Evolutionary conservation across 2,888 invertebrate species (phyloP), one percentile per base, ranked within the genome.

Genomic region (Sabellastarte sp.): DNA sequence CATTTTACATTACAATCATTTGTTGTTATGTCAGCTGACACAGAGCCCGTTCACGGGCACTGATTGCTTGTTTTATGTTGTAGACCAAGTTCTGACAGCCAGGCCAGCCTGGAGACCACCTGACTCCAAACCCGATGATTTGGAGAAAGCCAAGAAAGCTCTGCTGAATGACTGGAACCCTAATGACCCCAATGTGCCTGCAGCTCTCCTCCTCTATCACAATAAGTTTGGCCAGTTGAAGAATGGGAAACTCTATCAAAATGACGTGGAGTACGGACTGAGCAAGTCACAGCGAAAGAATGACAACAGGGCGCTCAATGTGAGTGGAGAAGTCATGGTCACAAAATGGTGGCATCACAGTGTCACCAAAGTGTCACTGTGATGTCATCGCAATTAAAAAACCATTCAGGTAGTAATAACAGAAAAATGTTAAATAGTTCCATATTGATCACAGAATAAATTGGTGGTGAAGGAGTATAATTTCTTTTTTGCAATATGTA

Each of bases 71-170:
- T 28, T 4, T 57, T 28, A n/a, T 29, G 30, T 28, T 55, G 3
- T 52, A 71, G 71, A 55, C 10, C 61, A 63, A 56, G 58, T 69
- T n/a, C 32, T 71, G 57, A 55, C 56, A 20, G 50, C 64, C 1
- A 64, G 82, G 28, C 81, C 79, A 15, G 76, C 78, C 4, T 82
- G 81, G 81, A 69, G 73, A 41, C 75, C 76, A 1, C 77, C 81
- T 0, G 78, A 80, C 59, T 66, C 69, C 33, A 73, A 73, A 5
- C 80, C 82, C 3, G 75, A 75, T 61, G 81, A 82, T 65, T 63
- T 82, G 3, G 73, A 77, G 31, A 71, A 69, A 31, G 74, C 80
- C 2, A 69, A 71, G 60, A 71, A 74, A 59, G 79, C 79, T 5
- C 65, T 80, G 61, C 53, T 78, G 3, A 69, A 77, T 28, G 79